Evolutionary conservation across 30 jellyfish, hydroid and myxozoan genomes (phyloP).

Genomic region (Sanderia malayensis): DNA sequence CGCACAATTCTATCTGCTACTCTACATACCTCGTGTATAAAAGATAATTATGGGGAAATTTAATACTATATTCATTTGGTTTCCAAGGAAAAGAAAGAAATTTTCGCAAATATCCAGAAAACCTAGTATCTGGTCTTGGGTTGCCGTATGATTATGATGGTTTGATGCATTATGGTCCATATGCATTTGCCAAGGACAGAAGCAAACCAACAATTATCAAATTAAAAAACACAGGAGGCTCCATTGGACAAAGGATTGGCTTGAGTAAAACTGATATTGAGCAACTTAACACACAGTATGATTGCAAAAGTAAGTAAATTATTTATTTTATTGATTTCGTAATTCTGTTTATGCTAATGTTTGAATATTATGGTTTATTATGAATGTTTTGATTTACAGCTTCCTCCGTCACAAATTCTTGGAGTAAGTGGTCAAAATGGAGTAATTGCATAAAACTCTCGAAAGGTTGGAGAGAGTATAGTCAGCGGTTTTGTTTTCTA

Average conservation of each 20-base stretch:
- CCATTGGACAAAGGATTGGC: conserved; percentile 55
- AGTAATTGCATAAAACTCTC: conserved; percentile 35
- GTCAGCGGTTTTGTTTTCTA: conserved; percentile 26
- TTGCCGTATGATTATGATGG: conserved; percentile 70
- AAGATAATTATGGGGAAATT: no score
- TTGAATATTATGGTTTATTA: no score
- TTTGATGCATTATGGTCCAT: conserved; percentile 60
- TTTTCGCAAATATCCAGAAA: conserved; percentile 2
- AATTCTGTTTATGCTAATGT: no score
- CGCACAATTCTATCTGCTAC: no score
- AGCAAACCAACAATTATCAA: conserved; percentile 26
- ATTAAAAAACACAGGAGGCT: conserved; percentile 24
- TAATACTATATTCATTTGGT: no score
- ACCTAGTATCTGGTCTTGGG: conserved; percentile 28
- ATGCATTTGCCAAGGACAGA: conserved; percentile 40
- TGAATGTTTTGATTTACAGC: conserved; percentile 7
- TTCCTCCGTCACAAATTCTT: conserved; percentile 12
- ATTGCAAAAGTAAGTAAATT: conserved; percentile 55
- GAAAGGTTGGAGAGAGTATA: conserved; percentile 15
- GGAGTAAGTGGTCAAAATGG: conserved; percentile 68
- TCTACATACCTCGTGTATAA: no score
- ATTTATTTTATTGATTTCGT: no score
- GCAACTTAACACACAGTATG: conserved; percentile 44
- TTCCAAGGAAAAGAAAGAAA: conserved; percentile 26
- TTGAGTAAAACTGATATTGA: conserved; percentile 44